These are phyloP conservation scores for Microtus ochrogaster DNA, from an alignment of 2,113 vertebrate genomes.

Conservation along the genomic window DNA sequence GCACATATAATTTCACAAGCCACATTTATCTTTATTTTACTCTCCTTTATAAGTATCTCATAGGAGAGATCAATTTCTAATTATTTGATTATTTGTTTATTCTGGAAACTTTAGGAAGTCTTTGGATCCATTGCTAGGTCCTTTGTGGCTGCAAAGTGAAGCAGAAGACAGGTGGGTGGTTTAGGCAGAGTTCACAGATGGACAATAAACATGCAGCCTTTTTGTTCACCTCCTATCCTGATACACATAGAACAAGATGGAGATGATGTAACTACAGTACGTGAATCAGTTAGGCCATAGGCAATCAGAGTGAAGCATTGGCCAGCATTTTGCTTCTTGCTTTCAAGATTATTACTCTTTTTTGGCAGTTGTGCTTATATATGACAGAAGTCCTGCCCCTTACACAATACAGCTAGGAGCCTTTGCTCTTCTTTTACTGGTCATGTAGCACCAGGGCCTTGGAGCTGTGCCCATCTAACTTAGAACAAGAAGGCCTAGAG, in stretches of 20 bases:
- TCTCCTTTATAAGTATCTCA: not conserved
- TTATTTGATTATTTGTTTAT: not conserved
- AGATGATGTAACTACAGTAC: not conserved
- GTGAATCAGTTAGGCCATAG: fast-evolving
- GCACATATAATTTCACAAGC: not conserved
- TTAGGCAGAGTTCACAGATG: not conserved
- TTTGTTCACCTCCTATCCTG: not conserved
- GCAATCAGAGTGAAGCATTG: not conserved
- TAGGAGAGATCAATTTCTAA: conserved; percentile 8
- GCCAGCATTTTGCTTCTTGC: not conserved
- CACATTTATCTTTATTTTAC: not conserved
- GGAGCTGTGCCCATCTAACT: not conserved
- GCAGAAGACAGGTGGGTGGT: not conserved
- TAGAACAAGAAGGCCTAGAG: not conserved
- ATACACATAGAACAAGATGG: not conserved
- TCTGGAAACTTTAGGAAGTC: not conserved
- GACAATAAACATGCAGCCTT: not conserved
- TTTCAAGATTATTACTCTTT: not conserved
- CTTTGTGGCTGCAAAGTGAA: not conserved
- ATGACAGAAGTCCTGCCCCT: not conserved
- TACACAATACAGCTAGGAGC: not conserved
- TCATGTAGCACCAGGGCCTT: not conserved
- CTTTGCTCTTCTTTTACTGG: not conserved
- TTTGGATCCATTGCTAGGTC: not conserved
- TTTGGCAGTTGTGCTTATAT: not conserved